Evolutionary conservation across 35 echinoderm and acorn worm species (phyloP).

Genomic region (Eucidaris tribuloides): DNA sequence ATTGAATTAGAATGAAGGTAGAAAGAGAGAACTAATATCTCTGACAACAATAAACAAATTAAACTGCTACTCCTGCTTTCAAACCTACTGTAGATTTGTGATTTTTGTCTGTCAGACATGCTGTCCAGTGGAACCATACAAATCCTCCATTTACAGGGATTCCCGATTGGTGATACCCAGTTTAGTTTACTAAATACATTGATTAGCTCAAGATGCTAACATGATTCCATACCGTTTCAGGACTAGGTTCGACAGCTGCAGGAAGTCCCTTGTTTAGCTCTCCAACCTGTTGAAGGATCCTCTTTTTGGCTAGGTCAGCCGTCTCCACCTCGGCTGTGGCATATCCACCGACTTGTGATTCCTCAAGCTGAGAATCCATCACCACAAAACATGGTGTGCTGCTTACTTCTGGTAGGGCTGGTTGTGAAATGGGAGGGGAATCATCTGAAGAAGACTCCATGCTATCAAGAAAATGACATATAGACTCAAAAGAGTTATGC

Average conservation of each 20-base stretch:
- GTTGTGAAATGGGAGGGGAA: too few relatives aligned
- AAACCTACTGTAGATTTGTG: too few relatives aligned
- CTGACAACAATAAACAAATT: too few relatives aligned
- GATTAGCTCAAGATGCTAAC: neutral
- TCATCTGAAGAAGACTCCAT: too few relatives aligned
- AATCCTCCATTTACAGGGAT: too few relatives aligned
- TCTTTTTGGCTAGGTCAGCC: neutral
- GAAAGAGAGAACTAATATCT: too few relatives aligned
- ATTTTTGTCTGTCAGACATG: too few relatives aligned
- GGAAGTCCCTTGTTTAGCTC: neutral
- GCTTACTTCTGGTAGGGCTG: neutral
- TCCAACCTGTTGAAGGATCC: slow-evolving; percentile 25
- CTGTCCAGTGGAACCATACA: too few relatives aligned
- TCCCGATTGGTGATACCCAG: neutral
- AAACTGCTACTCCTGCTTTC: too few relatives aligned
- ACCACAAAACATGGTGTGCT: slow-evolving; percentile 48
- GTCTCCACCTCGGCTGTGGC: neutral
- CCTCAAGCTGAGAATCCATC: slow-evolving; percentile 46
- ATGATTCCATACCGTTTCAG: slow-evolving; percentile 12
- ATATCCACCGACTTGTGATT: neutral
- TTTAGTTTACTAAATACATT: neutral
- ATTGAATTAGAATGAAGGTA: too few relatives aligned
- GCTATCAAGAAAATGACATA: too few relatives aligned
- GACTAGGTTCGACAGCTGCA: neutral
- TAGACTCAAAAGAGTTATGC: too few relatives aligned